Base-by-base conservation (phyloP, 23 tunicate species). In the Phallusia fumigata region DNA sequence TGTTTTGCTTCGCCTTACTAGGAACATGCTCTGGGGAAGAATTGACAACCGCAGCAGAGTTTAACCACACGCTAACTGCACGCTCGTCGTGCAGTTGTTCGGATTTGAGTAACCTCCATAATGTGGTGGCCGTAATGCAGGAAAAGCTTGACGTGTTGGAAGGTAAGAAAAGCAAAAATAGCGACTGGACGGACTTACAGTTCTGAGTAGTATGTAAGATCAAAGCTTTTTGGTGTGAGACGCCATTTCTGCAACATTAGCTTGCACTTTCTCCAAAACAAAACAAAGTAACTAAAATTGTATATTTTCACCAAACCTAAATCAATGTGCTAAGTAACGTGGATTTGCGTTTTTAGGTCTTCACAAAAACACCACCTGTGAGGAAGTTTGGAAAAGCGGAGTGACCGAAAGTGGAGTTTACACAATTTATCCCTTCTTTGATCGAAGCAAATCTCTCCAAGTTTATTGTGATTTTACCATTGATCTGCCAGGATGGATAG, bases 351-450 rank as follows among this genome's bases (percentile, higher is more conserved):
- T 58, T 58, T 2, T 6, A 58, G 69, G 13, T 21, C 69, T 11
- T 5, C 28, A 6, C 5, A 58, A 58, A 58, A 58, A 24, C 28
- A 58, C 69, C 3, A 21, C 69, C 16, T 58, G 69, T 58, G 69
- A 58, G 69, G 69, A 58, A 24, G 13, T 58, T 58, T 58, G 69
- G 69, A 58, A 21, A 24, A 58, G 69, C 69, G 69, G 69, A 6
- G 28, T 21, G 28, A 58, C 69, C 16, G 28, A 58, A 58, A 58
- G 69, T 24, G 28, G 28, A 58, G 69, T 58, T 58, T 58, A 58
- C 28, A 8, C 69, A 8, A 58, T 58, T 58, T 58, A 58, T 58
- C 69, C 69, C 3, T 58, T 58, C 28, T 16, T 6, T 24, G 28
- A 58, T 13, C 69, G 69, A 11, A 58, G 69, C 69, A 58, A 58